A percentile compares a stretch with the other conserved stretches of the same genome.
Conservation (phyloP, 1,140 invertebrate species). For the Stratiolaelaps scimitus region DNA sequence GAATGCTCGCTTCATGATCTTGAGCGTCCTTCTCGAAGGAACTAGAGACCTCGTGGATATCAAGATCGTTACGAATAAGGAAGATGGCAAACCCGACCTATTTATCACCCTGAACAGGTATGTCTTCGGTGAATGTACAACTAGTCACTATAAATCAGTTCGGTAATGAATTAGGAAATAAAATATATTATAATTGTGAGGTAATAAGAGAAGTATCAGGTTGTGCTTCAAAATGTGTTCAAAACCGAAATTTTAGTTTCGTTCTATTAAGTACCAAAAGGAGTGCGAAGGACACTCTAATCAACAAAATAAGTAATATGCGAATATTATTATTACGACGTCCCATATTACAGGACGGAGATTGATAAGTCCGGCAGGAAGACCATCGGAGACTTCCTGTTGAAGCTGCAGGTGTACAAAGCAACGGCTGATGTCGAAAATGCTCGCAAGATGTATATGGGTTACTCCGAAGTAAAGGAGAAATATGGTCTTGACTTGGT, state of each 20-base stretch:
- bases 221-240: too few relatives aligned
- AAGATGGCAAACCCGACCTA: constrained; percentile 63
- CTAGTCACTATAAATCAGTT: too few relatives aligned
- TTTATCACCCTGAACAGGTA: constrained; percentile 50
- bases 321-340: too few relatives aligned
- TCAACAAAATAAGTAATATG: too few relatives aligned
- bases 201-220: too few relatives aligned
- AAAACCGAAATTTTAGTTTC: too few relatives aligned
- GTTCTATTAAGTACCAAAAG: too few relatives aligned
- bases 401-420: constrained; percentile 63
- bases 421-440: constrained; percentile 63
- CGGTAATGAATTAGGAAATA: too few relatives aligned
- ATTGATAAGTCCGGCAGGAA: constrained; percentile 68
- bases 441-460: constrained; percentile 60
- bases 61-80: constrained; percentile 49
- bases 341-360: constrained; percentile 52
- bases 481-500: constrained; percentile 56
- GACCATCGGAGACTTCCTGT: constrained; percentile 58
- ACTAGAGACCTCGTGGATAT: constrained; percentile 66
- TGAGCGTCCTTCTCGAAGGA: constrained; percentile 70
- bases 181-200: too few relatives aligned
- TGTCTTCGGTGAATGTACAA: too few relatives aligned
- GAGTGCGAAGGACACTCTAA: too few relatives aligned
- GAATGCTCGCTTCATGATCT: constrained; percentile 72
- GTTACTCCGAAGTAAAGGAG: constrained; percentile 62